phyloP scores from a whole-genome alignment of 2,113 vertebrate genomes.

The Elaphurus davidianus region DNA sequence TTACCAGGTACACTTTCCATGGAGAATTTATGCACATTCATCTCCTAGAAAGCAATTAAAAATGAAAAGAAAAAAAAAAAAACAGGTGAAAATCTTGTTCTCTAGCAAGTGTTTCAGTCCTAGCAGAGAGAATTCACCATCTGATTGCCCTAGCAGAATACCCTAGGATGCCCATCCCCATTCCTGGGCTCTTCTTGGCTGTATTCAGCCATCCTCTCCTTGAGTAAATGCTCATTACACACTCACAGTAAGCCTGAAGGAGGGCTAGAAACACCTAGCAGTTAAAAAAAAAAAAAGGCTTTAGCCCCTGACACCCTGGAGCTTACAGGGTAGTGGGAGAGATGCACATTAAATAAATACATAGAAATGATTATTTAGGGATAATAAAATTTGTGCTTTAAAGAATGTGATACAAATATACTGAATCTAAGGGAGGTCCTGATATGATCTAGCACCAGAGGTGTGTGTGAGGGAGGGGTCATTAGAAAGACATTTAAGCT shows the following conservation, averaged over 20 bases:
- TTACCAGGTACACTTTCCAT: slow-evolving; percentile 7
- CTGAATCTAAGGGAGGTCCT: neutral
- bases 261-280: neutral
- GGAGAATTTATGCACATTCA: slow-evolving; percentile 26
- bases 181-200: neutral
- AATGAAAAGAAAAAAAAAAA: slow-evolving; percentile 21
- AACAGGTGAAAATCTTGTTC: neutral
- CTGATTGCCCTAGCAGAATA: neutral
- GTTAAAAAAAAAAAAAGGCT: neutral
- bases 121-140: neutral
- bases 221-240: neutral
- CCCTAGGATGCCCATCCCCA: neutral
- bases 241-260: neutral
- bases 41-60: slow-evolving; percentile 46
- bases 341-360: neutral
- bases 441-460: neutral
- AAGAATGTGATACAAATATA: neutral
- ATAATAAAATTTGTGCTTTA: neutral
- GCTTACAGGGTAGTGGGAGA: neutral
- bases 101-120: neutral
- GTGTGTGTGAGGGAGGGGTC: neutral
- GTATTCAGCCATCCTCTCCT: neutral
- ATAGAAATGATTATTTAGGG: neutral
- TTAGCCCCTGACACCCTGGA: neutral
- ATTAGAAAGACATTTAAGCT: neutral